Conservation (phyloP, 2,888 invertebrate genomes). For the Sympetrum striolatum region DNA sequence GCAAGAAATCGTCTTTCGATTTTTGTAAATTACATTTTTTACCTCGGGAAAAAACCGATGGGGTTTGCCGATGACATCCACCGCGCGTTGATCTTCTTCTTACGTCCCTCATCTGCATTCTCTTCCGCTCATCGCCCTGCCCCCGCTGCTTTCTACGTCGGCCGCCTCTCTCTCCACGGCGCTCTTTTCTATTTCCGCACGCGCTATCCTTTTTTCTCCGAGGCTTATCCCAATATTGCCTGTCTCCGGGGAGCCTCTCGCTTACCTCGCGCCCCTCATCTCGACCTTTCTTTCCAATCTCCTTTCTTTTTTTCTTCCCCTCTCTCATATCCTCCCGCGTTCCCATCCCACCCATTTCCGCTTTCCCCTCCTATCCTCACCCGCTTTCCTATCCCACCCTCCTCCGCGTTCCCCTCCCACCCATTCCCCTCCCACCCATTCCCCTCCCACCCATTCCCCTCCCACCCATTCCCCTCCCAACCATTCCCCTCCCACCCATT, state of each 20-base stretch:
- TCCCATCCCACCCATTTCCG: too few species aligned
- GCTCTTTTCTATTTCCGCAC: not conserved
- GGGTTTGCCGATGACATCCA: constrained; percentile 16
- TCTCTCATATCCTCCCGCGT: not conserved
- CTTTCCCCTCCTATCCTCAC: too few species aligned
- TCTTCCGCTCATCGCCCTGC: not conserved
- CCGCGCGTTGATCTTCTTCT: not conserved
- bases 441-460: too few species aligned
- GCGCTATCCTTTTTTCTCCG: constrained; percentile 5
- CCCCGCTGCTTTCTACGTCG: not conserved
- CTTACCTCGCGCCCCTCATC: not conserved
- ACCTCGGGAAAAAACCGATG: not conserved
- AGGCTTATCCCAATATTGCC: constrained; percentile 41
- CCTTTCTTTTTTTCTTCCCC: not conserved
- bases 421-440: too few species aligned
- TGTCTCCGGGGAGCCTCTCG: constrained; percentile 2
- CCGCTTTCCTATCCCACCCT: too few species aligned
- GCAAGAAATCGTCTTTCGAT: not conserved
- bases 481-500: too few species aligned
- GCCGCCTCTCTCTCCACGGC: not conserved
- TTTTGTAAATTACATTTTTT: constrained; percentile 15
- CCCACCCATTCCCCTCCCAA: too few species aligned
- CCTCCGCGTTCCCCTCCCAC: too few species aligned
- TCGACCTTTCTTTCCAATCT: not conserved
- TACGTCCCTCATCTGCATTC: not conserved